Conservation (phyloP, 1,140 invertebrate species). For the Nymphalis io region DNA sequence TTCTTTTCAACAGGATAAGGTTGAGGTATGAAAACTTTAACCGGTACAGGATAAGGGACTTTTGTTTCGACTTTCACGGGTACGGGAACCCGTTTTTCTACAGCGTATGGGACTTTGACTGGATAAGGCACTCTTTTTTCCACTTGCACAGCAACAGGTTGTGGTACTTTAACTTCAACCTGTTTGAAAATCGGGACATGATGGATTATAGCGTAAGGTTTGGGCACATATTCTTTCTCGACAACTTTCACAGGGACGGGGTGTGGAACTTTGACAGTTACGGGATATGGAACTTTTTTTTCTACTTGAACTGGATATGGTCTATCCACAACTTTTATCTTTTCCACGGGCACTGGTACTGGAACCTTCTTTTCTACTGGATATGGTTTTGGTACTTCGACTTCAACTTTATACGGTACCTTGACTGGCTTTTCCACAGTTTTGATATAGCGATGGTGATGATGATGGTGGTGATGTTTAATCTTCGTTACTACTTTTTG, state of each 20-base stretch:
- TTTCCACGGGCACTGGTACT: conserved; percentile 83
- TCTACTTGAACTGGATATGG: conserved; percentile 83
- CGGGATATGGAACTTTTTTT: conserved; percentile 84
- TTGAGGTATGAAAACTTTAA: conserved; percentile 79
- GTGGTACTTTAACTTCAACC: conserved; percentile 79
- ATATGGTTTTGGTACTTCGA: conserved; percentile 80
- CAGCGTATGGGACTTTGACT: conserved; percentile 76
- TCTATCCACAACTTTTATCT: conserved; percentile 84
- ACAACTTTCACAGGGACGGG: conserved; percentile 78
- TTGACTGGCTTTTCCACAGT: conserved; percentile 81
- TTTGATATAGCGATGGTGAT: conserved; percentile 83
- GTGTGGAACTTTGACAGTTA: conserved; percentile 82
- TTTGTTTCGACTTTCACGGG: conserved; percentile 78
- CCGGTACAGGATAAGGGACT: conserved; percentile 78
- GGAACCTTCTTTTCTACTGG: conserved; percentile 84
- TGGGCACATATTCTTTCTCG: conserved; percentile 79
- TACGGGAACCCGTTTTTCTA: conserved; percentile 79
- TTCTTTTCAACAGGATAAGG: conserved; percentile 82
- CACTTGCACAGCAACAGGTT: conserved; percentile 76
- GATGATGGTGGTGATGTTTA: conserved; percentile 83
- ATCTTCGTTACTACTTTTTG: conserved; percentile 76
- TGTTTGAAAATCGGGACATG: conserved; percentile 76
- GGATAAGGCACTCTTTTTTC: conserved; percentile 81
- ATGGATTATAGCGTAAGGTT: conserved; percentile 82
- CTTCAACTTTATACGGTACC: conserved; percentile 74